Evolutionary conservation across 2,888 invertebrate species (phyloP).

Genomic region (Stenchaetothrips biformis): DNA sequence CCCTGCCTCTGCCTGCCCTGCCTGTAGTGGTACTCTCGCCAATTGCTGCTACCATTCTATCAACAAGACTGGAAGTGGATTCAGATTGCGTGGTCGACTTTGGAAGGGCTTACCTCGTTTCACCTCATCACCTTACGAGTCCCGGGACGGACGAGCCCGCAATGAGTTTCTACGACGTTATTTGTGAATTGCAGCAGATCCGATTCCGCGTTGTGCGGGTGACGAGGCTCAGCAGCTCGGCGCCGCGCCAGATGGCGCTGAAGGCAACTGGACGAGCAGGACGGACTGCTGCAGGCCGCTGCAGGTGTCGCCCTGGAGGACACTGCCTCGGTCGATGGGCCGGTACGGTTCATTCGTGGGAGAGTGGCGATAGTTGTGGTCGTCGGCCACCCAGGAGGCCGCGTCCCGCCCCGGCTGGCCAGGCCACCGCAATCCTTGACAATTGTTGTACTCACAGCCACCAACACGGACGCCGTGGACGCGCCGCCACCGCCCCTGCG

Average conservation of each 20-base stretch:
- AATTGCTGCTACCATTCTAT: constrained; percentile 19
- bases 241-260: constrained; percentile 24
- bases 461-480: neutral
- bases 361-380: neutral
- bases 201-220: neutral
- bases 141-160: neutral
- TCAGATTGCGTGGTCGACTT: neutral
- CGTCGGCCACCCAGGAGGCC: constrained; percentile 4
- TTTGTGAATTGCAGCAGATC: neutral
- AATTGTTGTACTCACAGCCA: neutral
- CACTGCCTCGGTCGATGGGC: neutral
- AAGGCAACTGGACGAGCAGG: too few species aligned
- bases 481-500: neutral
- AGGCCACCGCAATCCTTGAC: constrained; percentile 5
- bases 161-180: constrained; percentile 10
- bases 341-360: constrained; percentile 10
- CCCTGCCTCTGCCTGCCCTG: neutral
- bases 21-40: neutral
- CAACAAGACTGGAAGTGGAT: neutral
- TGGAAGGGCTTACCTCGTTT: neutral
- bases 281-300: too few species aligned
- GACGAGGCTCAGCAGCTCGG: neutral
- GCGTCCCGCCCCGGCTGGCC: neutral
- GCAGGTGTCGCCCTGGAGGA: too few species aligned
- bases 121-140: neutral